These are phyloP conservation scores for Mirounga angustirostris DNA, from an alignment of 2,113 vertebrate genomes.

Conservation along the genomic window DNA sequence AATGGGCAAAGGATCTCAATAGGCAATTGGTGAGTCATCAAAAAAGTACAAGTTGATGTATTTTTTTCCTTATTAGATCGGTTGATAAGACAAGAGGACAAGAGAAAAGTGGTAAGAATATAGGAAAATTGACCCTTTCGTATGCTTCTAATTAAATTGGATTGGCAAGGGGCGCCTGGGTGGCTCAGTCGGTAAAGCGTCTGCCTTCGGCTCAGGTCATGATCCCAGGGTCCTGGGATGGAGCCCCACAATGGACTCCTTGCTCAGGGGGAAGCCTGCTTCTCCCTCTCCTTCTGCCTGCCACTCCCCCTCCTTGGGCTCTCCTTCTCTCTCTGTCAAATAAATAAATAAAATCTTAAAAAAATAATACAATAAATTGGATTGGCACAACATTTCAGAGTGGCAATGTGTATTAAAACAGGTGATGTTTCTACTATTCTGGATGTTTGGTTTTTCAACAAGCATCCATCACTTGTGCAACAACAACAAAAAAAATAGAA, in stretches of 20 bases:
- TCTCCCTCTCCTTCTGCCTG: too few relatives aligned
- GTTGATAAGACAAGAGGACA: neutral
- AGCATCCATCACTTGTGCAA: neutral
- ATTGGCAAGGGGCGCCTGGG: neutral
- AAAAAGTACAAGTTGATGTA: neutral
- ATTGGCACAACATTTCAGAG: neutral
- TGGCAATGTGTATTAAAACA: neutral
- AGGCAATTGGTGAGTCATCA: neutral
- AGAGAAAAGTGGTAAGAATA: neutral
- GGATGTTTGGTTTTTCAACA: slow-evolving; percentile 30
- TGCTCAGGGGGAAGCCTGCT: too few relatives aligned
- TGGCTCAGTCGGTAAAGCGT: too few relatives aligned
- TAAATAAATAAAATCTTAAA: too few relatives aligned
- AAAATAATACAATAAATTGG: neutral
- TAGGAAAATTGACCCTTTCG: neutral
- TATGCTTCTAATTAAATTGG: neutral
- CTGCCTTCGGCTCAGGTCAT: too few relatives aligned
- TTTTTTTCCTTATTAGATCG: neutral
- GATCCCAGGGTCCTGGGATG: too few relatives aligned
- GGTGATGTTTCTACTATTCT: neutral
- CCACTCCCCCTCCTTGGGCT: too few relatives aligned
- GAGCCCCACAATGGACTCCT: too few relatives aligned
- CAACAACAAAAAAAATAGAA: neutral
- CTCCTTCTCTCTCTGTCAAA: too few relatives aligned
- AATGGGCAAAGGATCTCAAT: neutral